A percentile compares a stretch with the other conserved stretches of the same genome.
These are phyloP conservation scores for Cyanocitta stelleri DNA, from an alignment of 2,113 vertebrate species.

Conservation along the genomic window DNA sequence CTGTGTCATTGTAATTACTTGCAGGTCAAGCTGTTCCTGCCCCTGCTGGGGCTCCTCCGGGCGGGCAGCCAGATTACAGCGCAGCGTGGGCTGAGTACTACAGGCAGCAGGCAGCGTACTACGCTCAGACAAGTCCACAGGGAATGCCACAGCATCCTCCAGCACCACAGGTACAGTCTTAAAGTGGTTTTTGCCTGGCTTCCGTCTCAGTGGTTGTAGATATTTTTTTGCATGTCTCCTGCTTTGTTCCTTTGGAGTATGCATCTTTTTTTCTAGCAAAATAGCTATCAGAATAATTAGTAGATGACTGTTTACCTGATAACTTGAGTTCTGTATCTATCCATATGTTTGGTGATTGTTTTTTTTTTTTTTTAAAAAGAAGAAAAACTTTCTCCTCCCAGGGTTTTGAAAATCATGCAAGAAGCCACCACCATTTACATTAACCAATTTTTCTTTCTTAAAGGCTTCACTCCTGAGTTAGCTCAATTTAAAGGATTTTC, in stretches of 20 bases:
- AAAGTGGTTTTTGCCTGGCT: slow-evolving; percentile 39
- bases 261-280: slow-evolving; percentile 63
- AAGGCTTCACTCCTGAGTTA: slow-evolving; percentile 88
- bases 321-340: slow-evolving; percentile 70
- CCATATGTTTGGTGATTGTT: slow-evolving; percentile 67
- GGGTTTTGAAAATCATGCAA: slow-evolving; percentile 87
- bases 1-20: neutral
- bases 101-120: slow-evolving; percentile 95
- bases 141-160: slow-evolving; percentile 88
- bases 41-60: slow-evolving; percentile 83
- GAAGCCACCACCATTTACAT: slow-evolving; percentile 77
- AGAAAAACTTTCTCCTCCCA: slow-evolving; percentile 76
- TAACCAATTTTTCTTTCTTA: slow-evolving; percentile 86
- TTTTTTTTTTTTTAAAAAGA: neutral
- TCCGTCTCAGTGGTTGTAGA: slow-evolving; percentile 25
- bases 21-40: slow-evolving; percentile 82
- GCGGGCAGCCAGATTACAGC: slow-evolving; percentile 94
- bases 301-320: slow-evolving; percentile 55
- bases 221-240: slow-evolving; percentile 66
- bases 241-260: slow-evolving; percentile 60
- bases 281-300: slow-evolving; percentile 41
- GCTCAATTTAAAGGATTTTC: slow-evolving; percentile 85
- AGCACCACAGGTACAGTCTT: slow-evolving; percentile 89
- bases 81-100: slow-evolving; percentile 99
- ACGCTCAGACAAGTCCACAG: slow-evolving; percentile 92